Evolutionary conservation across 2,888 invertebrate genomes (phyloP), one percentile per base, ranked within the genome.

Genomic region (Antheraea assamensis): DNA sequence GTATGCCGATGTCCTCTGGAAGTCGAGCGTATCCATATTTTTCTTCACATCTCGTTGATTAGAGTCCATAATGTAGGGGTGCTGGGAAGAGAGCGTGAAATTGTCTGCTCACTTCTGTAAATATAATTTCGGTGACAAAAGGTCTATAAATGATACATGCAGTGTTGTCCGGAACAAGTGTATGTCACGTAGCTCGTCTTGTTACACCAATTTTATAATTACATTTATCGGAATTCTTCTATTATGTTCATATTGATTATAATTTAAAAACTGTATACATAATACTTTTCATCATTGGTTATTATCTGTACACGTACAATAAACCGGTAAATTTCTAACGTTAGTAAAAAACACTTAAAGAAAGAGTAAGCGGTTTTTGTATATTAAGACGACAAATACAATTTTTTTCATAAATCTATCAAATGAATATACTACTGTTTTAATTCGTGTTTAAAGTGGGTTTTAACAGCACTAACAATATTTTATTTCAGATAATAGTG

Each of bases 21-120:
- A 24, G 7, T 49, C 52, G 64, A 77, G 75, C 81, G 76, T 84
- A 81, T 92, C 92, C 88, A 90, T 76, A 81, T 79, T 87, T 89
- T 75, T 79, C 77, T 83, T 77, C 79, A 78, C 84, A 83, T 75
- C 81, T 76, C 82, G 87, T 88, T 94, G 92, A 94, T 94, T 93
- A 93, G 90, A 92, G 93, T 92, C 90, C 90, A 85, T 85, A 83
- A 84, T 81, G 88, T 88, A 88, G 88, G 91, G 91, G 95, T 90
- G 93, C 93, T 81, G 88, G 87, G 93, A 91, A 93, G 93, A 91
- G 92, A 94, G 88, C 94, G 93, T 95, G 94, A 95, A 95, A 94
- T 95, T 95, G 94, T 94, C 94, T 93, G 93, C 92, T 94, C 94
- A 93, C 93, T 94, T 94, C 92, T 94, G 94, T 94, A 94, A 94